Evolutionary conservation across 2,888 invertebrate species (phyloP), one percentile per base, ranked within the genome.

Genomic region (Torymus auratus): DNA sequence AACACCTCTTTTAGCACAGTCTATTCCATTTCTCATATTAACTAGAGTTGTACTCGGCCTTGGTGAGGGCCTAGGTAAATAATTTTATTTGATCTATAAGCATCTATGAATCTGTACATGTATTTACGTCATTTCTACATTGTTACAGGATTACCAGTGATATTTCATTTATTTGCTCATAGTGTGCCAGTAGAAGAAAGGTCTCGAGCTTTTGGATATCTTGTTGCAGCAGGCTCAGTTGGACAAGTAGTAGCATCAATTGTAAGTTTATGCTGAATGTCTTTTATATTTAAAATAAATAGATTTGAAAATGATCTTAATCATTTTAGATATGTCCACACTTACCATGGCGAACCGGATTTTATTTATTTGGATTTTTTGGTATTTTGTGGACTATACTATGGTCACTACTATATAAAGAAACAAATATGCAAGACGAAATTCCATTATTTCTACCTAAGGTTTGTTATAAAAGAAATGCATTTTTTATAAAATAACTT

Each of bases 201-300:
- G 81, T 95, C 95, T 3, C 90, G 95, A 81, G 95, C 95, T 0
- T 95, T 95, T 90, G 94, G 95, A 14, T 95, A 95, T 88, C 91
- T 95, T 61, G 92, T 95, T 62, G 95, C 95, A 14, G 93, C 94
- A 78, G 95, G 95, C 58, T 94, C 95, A n/a, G 93, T 95, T 70
- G 95, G 95, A 12, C 95, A 95, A 91, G 95, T 95, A 53, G 92
- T 95, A 28, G 94, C 95, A 50, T 94, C 95, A 81, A 91, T 95
- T 85, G 94, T 95, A 90, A 92, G 92, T 28, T 12, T 20, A 2
- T 60, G 23, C 14, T 20, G 2, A 2, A 15, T 53, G 20, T 62
- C 15, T n/a, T 55, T 20, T 56, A 13, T 12, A 50, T 41, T n/a
- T 62, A 72, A n/a, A 61, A 52, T 14, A 13, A 60, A 67, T 17